A percentile compares a stretch with the other conserved stretches of the same genome.
Conservation (phyloP, 2,113 vertebrate genomes). For the Chaetops frenatus region DNA sequence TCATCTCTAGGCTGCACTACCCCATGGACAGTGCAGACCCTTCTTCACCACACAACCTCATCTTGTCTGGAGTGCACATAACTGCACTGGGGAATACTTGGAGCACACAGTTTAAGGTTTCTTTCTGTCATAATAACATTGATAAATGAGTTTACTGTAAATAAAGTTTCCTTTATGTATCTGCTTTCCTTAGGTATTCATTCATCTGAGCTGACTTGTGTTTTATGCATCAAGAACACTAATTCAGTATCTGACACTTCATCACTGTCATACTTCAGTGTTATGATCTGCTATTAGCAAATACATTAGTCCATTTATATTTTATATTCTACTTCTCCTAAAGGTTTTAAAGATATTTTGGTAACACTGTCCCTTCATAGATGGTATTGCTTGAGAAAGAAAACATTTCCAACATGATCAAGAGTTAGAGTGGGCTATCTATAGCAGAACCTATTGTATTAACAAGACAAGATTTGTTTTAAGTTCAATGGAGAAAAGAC, state of each 20-base stretch:
- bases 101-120: background rate
- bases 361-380: background rate
- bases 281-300: background rate
- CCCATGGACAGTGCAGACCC: background rate
- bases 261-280: background rate
- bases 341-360: background rate
- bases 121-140: background rate
- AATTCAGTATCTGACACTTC: background rate
- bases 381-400: background rate
- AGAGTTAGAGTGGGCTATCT: conserved; percentile 24
- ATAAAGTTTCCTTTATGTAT: background rate
- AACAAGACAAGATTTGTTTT: conserved; percentile 58
- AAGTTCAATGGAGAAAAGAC: conserved; percentile 46
- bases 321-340: background rate
- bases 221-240: background rate
- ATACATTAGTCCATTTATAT: background rate
- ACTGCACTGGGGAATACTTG: background rate
- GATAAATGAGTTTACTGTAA: background rate
- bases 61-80: background rate
- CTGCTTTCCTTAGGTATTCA: background rate
- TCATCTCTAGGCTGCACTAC: background rate
- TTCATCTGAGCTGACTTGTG: background rate
- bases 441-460: conserved; percentile 29
- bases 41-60: background rate
- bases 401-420: conserved; percentile 42